Conservation (phyloP, 2,113 vertebrate species). For the Brachionichthys hirsutus region DNA sequence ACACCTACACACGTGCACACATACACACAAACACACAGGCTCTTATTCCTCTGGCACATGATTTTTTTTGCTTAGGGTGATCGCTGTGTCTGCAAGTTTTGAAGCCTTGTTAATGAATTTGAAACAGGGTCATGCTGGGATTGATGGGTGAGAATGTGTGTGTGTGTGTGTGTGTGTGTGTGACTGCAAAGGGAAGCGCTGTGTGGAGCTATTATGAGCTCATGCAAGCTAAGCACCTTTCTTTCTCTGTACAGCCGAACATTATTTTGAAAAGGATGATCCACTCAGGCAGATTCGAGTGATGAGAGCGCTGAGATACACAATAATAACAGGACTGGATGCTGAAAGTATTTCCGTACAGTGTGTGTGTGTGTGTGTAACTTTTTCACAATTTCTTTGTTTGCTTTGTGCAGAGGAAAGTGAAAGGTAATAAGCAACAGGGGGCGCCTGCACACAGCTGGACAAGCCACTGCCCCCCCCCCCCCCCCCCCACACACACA, state of each 20-base stretch:
- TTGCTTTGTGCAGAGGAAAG: conserved; percentile 29
- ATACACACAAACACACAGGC: conserved; percentile 14
- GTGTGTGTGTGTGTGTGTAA: conserved; percentile 6
- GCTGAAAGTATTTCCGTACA: conserved; percentile 1
- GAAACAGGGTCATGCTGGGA: conserved; percentile 66
- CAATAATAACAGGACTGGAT: conserved; percentile 4
- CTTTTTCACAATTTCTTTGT: conserved; percentile 26
- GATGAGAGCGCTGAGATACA: conserved; percentile 1
- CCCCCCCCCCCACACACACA: conserved; percentile 21
- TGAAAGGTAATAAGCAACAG: conserved; percentile 74
- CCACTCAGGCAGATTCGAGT: conserved; percentile 28
- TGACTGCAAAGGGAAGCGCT: conserved; percentile 26
- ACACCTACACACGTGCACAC: conserved; percentile 8
- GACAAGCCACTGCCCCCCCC: conserved; percentile 32
- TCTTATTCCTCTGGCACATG: conserved; percentile 53
- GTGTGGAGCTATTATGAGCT: conserved; percentile 52
- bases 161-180: conserved; percentile 22
- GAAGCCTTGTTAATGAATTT: conserved; percentile 77
- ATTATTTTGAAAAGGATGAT: conserved; percentile 41
- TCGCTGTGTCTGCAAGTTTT: conserved; percentile 77
- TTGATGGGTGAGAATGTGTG: conserved; percentile 70
- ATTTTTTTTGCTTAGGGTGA: conserved; percentile 75
- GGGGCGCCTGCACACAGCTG: conserved; percentile 82
- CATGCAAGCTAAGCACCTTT: conserved; percentile 58
- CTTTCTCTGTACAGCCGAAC: conserved; percentile 37